A percentile compares a stretch with the other conserved stretches of the same genome.
Evolutionary conservation across 2,888 invertebrate species (phyloP).

Genomic region (Peribatodes rhomboidaria): DNA sequence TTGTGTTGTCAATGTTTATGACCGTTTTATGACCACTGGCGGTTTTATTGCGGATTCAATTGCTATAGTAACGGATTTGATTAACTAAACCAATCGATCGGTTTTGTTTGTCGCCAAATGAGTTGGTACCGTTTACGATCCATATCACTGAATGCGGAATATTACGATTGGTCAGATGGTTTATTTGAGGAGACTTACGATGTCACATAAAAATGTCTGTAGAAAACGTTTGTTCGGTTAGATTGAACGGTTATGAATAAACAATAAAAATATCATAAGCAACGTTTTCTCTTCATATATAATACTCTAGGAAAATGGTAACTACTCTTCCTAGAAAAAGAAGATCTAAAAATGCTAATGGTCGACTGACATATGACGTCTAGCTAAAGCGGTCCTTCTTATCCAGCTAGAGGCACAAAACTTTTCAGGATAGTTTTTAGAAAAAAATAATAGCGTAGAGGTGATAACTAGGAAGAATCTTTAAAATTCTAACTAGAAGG

Average conservation of each 20-base stretch:
- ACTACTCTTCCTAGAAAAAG: too few species aligned
- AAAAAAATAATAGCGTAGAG: too few species aligned
- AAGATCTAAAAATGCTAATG: too few species aligned
- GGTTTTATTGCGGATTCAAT: slow-evolving; percentile 82
- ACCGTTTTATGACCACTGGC: slow-evolving; percentile 77
- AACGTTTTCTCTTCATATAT: too few species aligned
- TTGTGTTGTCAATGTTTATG: slow-evolving; percentile 85
- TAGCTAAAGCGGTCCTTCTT: too few species aligned
- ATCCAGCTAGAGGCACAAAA: too few species aligned
- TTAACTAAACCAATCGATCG: slow-evolving; percentile 76
- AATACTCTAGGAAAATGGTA: too few species aligned
- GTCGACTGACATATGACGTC: too few species aligned
- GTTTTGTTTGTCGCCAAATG: slow-evolving; percentile 70
- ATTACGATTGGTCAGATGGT: slow-evolving; percentile 17
- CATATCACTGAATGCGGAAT: slow-evolving; percentile 39
- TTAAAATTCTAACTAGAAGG: too few species aligned
- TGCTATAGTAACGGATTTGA: slow-evolving; percentile 80
- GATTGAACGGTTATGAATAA: neutral
- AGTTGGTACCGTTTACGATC: slow-evolving; percentile 57
- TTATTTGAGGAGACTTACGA: slow-evolving; percentile 3
- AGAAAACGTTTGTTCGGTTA: neutral
- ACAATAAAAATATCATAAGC: too few species aligned
- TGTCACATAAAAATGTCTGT: slow-evolving; percentile 2
- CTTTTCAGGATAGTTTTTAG: too few species aligned
- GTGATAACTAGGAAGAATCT: too few species aligned